These are phyloP conservation scores for Antheraea mylitta DNA, from an alignment of 1,140 invertebrate species.

Conservation along the genomic window DNA sequence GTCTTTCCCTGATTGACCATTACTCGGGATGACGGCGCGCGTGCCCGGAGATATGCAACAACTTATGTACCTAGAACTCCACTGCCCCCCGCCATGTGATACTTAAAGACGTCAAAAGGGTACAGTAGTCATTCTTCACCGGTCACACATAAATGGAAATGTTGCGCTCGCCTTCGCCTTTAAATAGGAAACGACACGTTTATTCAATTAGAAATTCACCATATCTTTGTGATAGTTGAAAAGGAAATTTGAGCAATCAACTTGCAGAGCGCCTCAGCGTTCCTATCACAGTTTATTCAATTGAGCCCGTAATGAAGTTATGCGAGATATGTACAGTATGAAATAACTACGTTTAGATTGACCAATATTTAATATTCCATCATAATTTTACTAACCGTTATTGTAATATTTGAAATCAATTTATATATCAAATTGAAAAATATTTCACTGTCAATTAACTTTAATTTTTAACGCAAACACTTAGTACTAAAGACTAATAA, in stretches of 20 bases:
- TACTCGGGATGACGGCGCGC: constrained; percentile 70
- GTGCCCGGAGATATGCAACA: constrained; percentile 46
- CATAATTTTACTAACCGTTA: not conserved
- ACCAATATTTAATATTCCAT: not conserved
- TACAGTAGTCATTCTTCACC: constrained; percentile 31
- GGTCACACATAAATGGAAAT: constrained; percentile 58
- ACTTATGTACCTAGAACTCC: constrained; percentile 35
- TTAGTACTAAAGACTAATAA: not conserved
- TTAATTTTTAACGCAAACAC: not conserved
- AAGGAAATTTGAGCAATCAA: constrained; percentile 78
- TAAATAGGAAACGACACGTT: constrained; percentile 79
- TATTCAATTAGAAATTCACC: constrained; percentile 79
- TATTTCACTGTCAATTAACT: not conserved
- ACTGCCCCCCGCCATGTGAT: constrained; percentile 24
- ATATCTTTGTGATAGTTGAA: constrained; percentile 78
- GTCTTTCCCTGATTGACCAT: constrained; percentile 55
- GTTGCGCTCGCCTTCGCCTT: constrained; percentile 64
- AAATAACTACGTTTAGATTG: constrained; percentile 29
- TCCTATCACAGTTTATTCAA: constrained; percentile 78
- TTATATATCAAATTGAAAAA: not conserved
- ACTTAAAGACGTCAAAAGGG: constrained; percentile 25
- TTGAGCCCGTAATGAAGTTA: constrained; percentile 76
- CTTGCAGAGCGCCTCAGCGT: constrained; percentile 71
- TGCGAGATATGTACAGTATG: constrained; percentile 62
- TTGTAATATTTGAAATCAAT: not conserved